Conservation (phyloP, 1,140 invertebrate species). For the Drosophila micromelanica region DNA sequence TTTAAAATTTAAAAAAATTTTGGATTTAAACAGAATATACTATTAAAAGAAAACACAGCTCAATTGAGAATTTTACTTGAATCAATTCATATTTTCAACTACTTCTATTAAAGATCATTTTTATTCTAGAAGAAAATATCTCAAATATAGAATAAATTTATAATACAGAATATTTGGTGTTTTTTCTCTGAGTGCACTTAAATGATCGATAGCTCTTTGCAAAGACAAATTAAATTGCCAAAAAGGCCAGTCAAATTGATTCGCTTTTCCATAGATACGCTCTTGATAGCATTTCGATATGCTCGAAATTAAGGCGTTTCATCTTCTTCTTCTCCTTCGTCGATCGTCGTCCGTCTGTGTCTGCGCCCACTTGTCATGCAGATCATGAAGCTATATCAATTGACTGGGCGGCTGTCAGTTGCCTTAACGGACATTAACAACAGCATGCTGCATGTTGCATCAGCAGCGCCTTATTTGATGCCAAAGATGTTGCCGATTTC, state of each 20-base stretch:
- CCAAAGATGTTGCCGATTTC: slow-evolving; percentile 70
- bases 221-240: slow-evolving; percentile 28
- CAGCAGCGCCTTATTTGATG: slow-evolving; percentile 56
- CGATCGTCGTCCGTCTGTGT: neutral
- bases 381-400: slow-evolving; percentile 64
- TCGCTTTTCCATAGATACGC: neutral
- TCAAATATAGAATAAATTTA: too few relatives aligned
- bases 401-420: slow-evolving; percentile 72
- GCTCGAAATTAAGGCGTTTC: neutral
- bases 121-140: too few relatives aligned
- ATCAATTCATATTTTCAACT: too few relatives aligned
- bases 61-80: too few relatives aligned
- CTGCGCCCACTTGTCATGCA: slow-evolving; percentile 61
- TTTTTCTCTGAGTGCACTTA: neutral
- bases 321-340: neutral
- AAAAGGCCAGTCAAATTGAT: slow-evolving; percentile 32
- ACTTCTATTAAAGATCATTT: too few relatives aligned
- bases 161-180: too few relatives aligned
- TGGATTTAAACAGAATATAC: too few relatives aligned
- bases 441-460: slow-evolving; percentile 59
- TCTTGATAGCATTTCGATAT: neutral
- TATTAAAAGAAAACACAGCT: too few relatives aligned
- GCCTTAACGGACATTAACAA: slow-evolving; percentile 73
- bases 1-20: too few relatives aligned
- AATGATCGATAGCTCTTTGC: slow-evolving; percentile 3